Evolutionary conservation across 1,140 invertebrate species (phyloP).

Genomic region (Brachystomella parvula): DNA sequence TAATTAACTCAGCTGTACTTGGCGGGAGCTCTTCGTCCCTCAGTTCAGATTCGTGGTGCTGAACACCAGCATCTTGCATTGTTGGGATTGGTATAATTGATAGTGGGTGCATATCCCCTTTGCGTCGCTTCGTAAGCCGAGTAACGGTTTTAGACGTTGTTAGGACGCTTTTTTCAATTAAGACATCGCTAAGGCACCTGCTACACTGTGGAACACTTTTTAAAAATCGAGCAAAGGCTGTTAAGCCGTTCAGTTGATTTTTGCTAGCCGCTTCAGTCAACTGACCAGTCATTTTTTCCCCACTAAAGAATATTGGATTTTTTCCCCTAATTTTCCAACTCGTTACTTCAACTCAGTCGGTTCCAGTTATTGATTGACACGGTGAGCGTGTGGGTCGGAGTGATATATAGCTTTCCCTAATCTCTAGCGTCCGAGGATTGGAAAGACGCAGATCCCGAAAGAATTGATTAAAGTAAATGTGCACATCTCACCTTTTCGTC

Average conservation of each 20-base stretch:
- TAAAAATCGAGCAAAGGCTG: neutral
- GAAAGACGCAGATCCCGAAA: neutral
- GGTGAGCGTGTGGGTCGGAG: neutral
- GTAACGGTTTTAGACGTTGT: neutral
- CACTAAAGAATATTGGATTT: no score
- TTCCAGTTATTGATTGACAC: no score
- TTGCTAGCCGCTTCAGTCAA: no score
- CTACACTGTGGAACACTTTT: neutral
- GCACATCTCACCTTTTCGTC: conserved; percentile 51
- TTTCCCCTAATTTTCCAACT: no score
- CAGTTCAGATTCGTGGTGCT: neutral
- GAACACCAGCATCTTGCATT: neutral
- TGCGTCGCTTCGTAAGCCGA: neutral
- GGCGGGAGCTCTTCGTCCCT: neutral
- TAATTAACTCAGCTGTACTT: neutral
- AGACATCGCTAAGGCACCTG: neutral
- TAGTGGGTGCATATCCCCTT: neutral
- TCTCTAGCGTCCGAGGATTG: neutral
- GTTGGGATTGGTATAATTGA: neutral
- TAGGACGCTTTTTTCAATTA: neutral
- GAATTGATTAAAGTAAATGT: neutral
- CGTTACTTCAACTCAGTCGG: no score
- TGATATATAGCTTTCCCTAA: neutral
- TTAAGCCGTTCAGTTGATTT: neutral
- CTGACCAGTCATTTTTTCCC: no score